Evolutionary conservation across 1,140 invertebrate species (phyloP).

Genomic region (Ladona fulva): DNA sequence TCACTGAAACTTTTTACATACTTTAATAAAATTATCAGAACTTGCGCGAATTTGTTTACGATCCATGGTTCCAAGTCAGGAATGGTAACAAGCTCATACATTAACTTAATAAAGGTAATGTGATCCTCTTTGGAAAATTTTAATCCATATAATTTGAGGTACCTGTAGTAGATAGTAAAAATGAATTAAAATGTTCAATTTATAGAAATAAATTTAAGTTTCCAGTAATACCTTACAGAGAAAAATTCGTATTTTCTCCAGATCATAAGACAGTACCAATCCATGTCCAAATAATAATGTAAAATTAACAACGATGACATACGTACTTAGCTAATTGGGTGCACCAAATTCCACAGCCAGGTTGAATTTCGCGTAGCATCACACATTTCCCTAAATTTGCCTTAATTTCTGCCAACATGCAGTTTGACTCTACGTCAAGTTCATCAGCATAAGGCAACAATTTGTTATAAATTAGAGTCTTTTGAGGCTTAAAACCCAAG

Average conservation of each 20-base stretch:
- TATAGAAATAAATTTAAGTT: too few relatives aligned
- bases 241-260: too few relatives aligned
- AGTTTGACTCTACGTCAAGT: conserved; percentile 52
- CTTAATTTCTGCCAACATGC: conserved; percentile 53
- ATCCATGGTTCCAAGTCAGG: conserved; percentile 65
- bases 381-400: conserved; percentile 55
- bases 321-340: conserved; percentile 52
- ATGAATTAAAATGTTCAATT: too few relatives aligned
- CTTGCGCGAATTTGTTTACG: conserved; percentile 55
- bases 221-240: too few relatives aligned
- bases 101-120: conserved; percentile 72
- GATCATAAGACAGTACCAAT: too few relatives aligned
- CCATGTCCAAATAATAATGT: not conserved
- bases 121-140: conserved; percentile 89
- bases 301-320: conserved; percentile 15
- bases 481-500: conserved; percentile 41
- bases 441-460: conserved; percentile 55
- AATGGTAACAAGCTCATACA: conserved; percentile 66
- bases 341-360: conserved; percentile 53
- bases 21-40: conserved; percentile 45
- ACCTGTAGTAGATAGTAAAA: conserved; percentile 40
- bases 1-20: conserved; percentile 27
- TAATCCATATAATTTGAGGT: conserved; percentile 71
- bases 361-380: conserved; percentile 55
- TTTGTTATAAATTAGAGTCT: conserved; percentile 53